Evolutionary conservation across 1,140 invertebrate genomes (phyloP), one percentile per base, ranked within the genome.

Genomic region (Musca vetustissima): DNA sequence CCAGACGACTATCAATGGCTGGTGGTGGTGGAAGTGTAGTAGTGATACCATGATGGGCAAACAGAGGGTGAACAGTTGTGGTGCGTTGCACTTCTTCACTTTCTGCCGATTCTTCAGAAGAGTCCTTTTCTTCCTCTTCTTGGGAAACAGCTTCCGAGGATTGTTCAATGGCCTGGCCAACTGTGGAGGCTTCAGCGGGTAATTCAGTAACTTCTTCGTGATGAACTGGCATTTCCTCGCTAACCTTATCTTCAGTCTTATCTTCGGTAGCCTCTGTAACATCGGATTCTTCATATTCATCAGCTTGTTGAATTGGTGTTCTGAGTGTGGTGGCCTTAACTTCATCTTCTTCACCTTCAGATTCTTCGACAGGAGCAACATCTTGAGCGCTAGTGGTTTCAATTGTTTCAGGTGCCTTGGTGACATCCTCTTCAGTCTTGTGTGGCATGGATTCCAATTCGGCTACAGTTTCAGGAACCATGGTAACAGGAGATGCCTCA

Each of bases 31-130:
- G 69, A 72, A 59, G 72, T 69, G 68, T 73, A 68, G 68, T 73
- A 68, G 71, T 71, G 21, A 69, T 50, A 22, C 72, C 65, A 21
- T 78, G 73, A 11, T 43, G 36, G 22, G 71, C 43, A 67, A 80
- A 80, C 13, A 80, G 72, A 59, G 78, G 78, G 67, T 80, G 78
- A 8, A 67, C 25, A 13, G 78, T 80, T 3, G 76, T 75, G 19
- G 68, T 55, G 65, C 32, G 57, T 28, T 71, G 71, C 21, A 70
- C 61, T 24, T 64, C 28, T 24, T 36, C 57, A 24, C 50, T 52
- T 65, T 64, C 15, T 19, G 66, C 57, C 36, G 53, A 43, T 68
- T 49, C 61, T 25, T 70, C 53, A 14, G 67, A 36, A 67, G 69
- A 50, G 59, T 67, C 59, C n/a, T n/a, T n/a, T 68, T 66, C 55